These are phyloP conservation scores for Pristionchus entomophagus DNA, from an alignment of 2,888 invertebrate species.

Conservation along the genomic window DNA sequence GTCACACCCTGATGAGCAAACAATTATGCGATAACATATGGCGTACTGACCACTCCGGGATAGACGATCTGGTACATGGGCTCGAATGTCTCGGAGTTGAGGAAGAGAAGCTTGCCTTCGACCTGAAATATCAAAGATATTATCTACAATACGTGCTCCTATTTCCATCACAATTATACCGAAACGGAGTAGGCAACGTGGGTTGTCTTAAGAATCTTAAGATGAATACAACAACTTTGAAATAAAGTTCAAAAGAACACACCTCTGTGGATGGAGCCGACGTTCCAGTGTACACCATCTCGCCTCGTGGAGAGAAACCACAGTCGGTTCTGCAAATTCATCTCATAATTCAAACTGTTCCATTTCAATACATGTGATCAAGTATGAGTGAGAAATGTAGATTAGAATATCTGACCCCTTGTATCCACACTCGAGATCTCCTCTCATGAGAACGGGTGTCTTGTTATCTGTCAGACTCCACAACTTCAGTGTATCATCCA, in stretches of 20 bases:
- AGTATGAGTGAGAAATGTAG: too few species aligned
- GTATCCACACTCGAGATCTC: constrained; percentile 87
- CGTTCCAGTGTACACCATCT: constrained; percentile 89
- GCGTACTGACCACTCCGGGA: constrained; percentile 81
- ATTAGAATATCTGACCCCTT: too few species aligned
- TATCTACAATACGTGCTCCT: not conserved
- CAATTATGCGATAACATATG: not conserved
- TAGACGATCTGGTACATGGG: constrained; percentile 85
- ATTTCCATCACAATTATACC: not conserved
- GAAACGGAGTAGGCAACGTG: not conserved
- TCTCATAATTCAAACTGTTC: not conserved
- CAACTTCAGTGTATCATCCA: constrained; percentile 92
- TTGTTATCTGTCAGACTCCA: constrained; percentile 87
- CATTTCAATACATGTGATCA: too few species aligned
- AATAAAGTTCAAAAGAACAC: not conserved
- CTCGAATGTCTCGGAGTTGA: constrained; percentile 86
- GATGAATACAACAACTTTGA: not conserved
- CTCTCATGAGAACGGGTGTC: constrained; percentile 84
- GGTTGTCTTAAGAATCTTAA: not conserved
- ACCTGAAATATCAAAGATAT: not conserved
- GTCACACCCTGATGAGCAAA: not conserved
- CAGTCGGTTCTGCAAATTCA: constrained; percentile 80
- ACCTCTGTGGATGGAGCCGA: constrained; percentile 82
- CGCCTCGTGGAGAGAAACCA: constrained; percentile 92
- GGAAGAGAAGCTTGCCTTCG: constrained; percentile 85